Evolutionary conservation across 2,797 vertebrate species (phyloP), one percentile per base, ranked within the genome.

Genomic region (Syndactyla subalaris): DNA sequence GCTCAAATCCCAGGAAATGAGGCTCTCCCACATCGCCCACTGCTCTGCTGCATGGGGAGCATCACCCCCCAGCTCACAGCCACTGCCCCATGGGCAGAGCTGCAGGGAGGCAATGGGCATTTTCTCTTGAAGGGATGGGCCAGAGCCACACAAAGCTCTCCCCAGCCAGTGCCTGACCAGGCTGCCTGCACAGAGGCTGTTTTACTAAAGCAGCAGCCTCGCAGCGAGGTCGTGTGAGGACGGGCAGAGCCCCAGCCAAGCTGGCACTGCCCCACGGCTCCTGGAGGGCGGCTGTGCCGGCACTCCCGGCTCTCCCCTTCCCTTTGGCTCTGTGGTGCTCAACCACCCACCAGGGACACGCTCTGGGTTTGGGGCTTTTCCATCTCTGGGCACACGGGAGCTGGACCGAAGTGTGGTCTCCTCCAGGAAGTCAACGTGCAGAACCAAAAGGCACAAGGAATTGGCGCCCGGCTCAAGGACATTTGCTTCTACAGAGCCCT

Each of bases 321-420:
- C 73, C 76, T 46, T 27, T 4, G 7, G 26, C 86, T 36, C 58
- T 1, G 3, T 2, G 1, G 2, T 1, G 57, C 45, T 45, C 2
- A 38, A 2, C 11, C 4, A 3, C 43, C 4, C 11, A 2, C 12
- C n/a, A 2, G 54, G 54, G 58, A 4, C 29, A 2, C 2, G 9
- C 51, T 32, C 49, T 6, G 9, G 1, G 7, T 2, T 0, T 6
- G 59, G 70, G 70, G 45, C 59, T 66, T 9, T 52, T 0, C 4
- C 78, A 2, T 3, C 78, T 1, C 45, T 1, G 2, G 68, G 38
- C 57, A 12, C 0, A 1, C 3, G 2, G 70, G n/a, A 41, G 54
- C 58, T 39, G 80, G 36, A 52, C 71, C 23, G 5, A 11, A 11
- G 49, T 0, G 4, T 2, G 30, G 55, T 11, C 23, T 24, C 78